Conservation (phyloP, 2,113 vertebrate species). For the Aldabrachelys gigantea region DNA sequence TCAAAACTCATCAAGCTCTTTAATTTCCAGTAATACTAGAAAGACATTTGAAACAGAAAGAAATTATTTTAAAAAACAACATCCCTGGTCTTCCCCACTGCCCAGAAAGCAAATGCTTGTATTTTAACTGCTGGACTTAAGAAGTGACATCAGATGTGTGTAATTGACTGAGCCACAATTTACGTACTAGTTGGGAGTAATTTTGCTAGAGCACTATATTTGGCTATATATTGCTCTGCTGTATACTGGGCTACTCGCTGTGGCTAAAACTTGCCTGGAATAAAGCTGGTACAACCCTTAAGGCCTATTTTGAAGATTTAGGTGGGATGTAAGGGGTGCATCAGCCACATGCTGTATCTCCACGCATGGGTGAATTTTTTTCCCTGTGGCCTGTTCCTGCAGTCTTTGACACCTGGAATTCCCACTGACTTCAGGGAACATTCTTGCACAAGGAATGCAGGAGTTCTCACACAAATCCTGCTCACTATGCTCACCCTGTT, state of each 20-base stretch:
- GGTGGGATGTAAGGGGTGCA: background rate
- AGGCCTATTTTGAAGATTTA: background rate
- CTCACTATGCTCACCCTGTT: background rate
- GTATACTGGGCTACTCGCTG: fast-evolving
- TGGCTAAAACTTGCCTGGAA: background rate
- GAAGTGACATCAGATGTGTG: background rate
- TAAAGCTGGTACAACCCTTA: background rate
- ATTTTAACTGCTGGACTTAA: background rate
- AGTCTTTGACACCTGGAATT: background rate
- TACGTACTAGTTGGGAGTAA: background rate
- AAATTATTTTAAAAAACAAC: slow-evolving; percentile 7
- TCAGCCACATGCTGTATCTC: background rate
- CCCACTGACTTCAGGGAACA: background rate
- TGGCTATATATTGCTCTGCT: background rate
- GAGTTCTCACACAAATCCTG: background rate
- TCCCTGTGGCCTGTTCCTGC: background rate
- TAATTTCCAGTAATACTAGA: slow-evolving; percentile 33
- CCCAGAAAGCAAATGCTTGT: background rate
- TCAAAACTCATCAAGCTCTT: slow-evolving; percentile 63
- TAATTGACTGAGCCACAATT: background rate
- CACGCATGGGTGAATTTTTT: background rate
- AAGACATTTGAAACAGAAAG: slow-evolving; percentile 43
- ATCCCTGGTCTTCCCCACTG: background rate
- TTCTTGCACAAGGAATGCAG: background rate
- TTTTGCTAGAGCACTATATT: background rate